Base-by-base conservation (phyloP, 2,113 vertebrate genomes). In the Vulpes lagopus region DNA sequence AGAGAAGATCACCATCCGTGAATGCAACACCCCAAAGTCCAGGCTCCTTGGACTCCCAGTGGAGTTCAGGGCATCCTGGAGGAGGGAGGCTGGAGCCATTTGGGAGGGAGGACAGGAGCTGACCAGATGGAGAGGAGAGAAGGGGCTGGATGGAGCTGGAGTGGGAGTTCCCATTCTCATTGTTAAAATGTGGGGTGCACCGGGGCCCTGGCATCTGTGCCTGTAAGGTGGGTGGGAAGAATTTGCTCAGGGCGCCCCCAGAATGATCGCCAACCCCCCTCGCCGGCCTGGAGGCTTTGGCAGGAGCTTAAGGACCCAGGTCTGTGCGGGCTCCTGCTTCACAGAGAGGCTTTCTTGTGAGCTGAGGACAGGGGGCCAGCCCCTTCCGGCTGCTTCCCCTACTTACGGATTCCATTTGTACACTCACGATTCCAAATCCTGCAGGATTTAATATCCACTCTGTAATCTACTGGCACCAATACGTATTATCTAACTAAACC, bases 401-500 rank as follows among this genome's bases (percentile, higher is more conserved):
- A 90, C 96, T 99, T 99, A 97, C 0, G 59, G 98, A 99, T 99
- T 98, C 98, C 57, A 96, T 0, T 90, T 98, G 97, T 94, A 57
- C 8, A n/a, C 98, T 93, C 94, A 43, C 0, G 89, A 82, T 25
- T 94, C 98, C 98, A 98, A 99, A 99, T 99, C 98, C 98, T 96
- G 95, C 89, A 97, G 98, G 98, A 98, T 98, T 99, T 98, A 99
- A 98, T 98, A 99, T 98, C 99, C 98, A 98, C 97, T 98, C 98
- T 98, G 98, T 99, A 99, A 99, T 99, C 99, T 99, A 98, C 98
- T 98, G 98, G 98, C 98, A 98, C 98, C 98, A 97, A 98, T 95
- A 98, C 98, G 98, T 98, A 98, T 99, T 99, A 99, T 98, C 98
- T 98, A 99, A 98, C 98, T 98, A 98, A 99, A 99, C 98, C 98